Percentiles rank a stretch among this genome's conserved stretches.
Evolutionary conservation across 2,888 invertebrate species (phyloP).

Genomic region (Biston betularia): DNA sequence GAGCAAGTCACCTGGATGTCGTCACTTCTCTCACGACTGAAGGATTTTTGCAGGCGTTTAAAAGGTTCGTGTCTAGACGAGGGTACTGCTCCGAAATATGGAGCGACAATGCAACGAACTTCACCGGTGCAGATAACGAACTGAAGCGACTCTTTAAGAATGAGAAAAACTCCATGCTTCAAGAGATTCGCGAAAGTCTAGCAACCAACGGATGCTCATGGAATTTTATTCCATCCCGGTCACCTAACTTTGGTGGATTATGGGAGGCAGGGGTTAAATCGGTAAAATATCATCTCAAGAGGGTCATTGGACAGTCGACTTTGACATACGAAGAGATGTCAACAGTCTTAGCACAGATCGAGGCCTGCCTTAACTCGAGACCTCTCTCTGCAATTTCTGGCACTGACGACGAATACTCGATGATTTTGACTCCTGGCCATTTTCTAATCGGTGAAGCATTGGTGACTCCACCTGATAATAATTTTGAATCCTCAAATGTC

Average conservation of each 20-base stretch:
- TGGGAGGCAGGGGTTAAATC: constrained; percentile 5
- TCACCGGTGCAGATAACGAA: background rate
- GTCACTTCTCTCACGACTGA: background rate
- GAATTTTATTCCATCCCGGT: background rate
- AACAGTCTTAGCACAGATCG: background rate
- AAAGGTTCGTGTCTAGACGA: background rate
- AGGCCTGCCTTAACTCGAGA: background rate
- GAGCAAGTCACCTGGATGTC: background rate
- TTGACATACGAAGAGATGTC: background rate
- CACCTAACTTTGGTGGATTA: background rate
- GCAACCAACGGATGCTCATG: background rate
- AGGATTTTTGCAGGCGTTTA: background rate
- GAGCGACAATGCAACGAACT: background rate
- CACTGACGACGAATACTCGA: background rate
- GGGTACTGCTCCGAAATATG: background rate
- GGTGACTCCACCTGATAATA: background rate
- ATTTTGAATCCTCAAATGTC: background rate
- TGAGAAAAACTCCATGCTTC: background rate
- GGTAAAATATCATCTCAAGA: background rate
- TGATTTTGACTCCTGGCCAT: background rate
- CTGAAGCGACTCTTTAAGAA: background rate
- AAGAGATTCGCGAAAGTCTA: background rate
- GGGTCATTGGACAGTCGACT: background rate
- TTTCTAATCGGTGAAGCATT: background rate
- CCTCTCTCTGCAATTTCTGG: background rate